Base-by-base conservation (phyloP, 1,140 invertebrate genomes). In the Zaprionus kolodkinae region DNA sequence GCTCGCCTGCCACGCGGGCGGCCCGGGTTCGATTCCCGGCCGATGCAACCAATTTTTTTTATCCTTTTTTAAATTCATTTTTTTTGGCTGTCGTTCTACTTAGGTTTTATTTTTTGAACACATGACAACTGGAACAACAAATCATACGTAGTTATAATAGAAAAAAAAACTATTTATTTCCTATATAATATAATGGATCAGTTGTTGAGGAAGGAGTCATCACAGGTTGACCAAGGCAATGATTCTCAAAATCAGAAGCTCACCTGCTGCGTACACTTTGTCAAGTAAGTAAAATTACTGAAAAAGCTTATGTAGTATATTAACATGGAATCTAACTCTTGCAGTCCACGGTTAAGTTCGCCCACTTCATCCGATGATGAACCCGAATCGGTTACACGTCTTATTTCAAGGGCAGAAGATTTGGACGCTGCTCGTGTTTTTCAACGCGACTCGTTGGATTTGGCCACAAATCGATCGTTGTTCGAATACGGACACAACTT, bases 21-120 rank as follows among this genome's bases (percentile, higher is more conserved):
- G 94, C 95, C 95, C 95, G 96, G 95, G 95, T 96, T 96, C 95
- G 95, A 96, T 96, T 96, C 95, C 95, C 95, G 95, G 95, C 94
- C 95, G 95, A 67, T 60, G 60, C 56, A 69, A 70, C 40, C 1
- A 4, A 30, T 5, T 17, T 15, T 72, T 52, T 62, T 66, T 56
- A 7, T n/a, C 10, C 64, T 30, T 60, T 65, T 65, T n/a, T 15
- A 13, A 0, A 11, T 1, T 3, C 6, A 40, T 59, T 40, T 50
- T n/a, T 72, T 52, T 33, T 36, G 12, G 9, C 10, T 7, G 2
- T 6, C 2, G n/a, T 40, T 30, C 6, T 30, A 30, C 27, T 2
- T 3, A n/a, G 6, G 15, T 15, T 45, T 45, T 1, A 3, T 15
- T 45, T 15, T 45, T 15, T 9, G 6, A 35, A 15, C n/a, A 9